Percentiles rank a stretch among this genome's conserved stretches.
These are phyloP conservation scores for Leptodirus hochenwartii DNA, from an alignment of 2,888 invertebrate genomes.

Conservation along the genomic window DNA sequence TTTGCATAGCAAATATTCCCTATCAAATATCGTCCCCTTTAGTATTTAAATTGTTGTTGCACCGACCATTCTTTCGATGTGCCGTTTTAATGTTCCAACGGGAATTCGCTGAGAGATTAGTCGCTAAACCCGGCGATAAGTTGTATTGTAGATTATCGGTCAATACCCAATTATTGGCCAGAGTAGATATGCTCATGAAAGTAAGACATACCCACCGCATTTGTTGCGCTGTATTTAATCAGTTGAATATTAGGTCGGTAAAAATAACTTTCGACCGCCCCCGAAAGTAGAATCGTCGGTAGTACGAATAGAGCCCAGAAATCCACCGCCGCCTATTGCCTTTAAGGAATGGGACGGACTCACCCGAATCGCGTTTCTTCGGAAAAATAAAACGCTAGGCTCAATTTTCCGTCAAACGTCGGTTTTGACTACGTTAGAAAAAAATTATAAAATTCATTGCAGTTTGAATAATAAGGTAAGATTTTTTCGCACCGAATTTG, in stretches of 20 bases:
- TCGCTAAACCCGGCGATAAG: conserved; percentile 95
- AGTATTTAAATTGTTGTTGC: conserved; percentile 84
- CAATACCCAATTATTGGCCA: conserved; percentile 86
- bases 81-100: conserved; percentile 98
- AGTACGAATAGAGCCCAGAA: conserved; percentile 90
- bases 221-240: not conserved
- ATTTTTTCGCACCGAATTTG: conserved; percentile 4
- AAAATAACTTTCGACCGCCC: conserved; percentile 95
- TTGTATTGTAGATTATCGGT: conserved; percentile 89
- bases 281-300: conserved; percentile 99
- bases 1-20: conserved; percentile 96
- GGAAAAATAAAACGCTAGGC: conserved; percentile 92
- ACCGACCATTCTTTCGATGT: conserved; percentile 71
- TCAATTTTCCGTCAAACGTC: conserved; percentile 78
- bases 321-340: conserved; percentile 91
- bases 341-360: conserved; percentile 98
- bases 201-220: conserved; percentile 25
- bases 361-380: conserved; percentile 81
- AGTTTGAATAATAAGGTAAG: conserved; percentile 66
- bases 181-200: conserved; percentile 94
- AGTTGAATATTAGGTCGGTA: conserved; percentile 54
- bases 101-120: conserved; percentile 93
- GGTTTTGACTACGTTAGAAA: conserved; percentile 68
- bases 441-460: conserved; percentile 79
- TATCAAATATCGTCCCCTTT: conserved; percentile 96